Evolutionary conservation across 2,888 invertebrate genomes (phyloP).

Genomic region (Geotrupes spiniger): DNA sequence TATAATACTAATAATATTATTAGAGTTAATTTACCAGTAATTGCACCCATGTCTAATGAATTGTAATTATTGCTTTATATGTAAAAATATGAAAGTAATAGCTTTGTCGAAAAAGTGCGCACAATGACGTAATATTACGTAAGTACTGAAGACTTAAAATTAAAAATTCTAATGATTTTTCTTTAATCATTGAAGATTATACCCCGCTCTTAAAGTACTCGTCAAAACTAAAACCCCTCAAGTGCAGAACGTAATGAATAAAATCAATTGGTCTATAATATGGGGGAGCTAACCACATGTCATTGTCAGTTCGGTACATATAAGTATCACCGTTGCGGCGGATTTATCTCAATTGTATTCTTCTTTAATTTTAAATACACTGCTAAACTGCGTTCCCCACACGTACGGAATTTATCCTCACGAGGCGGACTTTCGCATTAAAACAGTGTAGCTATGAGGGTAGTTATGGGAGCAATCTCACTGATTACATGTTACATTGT

Average conservation of each 20-base stretch:
- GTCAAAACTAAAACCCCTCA: slow-evolving; percentile 23
- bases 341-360: slow-evolving; percentile 36
- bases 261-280: slow-evolving; percentile 33
- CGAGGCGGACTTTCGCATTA: neutral
- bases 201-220: neutral
- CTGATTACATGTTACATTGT: slow-evolving; percentile 49
- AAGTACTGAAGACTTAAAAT: too few species aligned
- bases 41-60: too few species aligned
- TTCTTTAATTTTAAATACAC: slow-evolving; percentile 44
- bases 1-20: too few species aligned
- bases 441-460: slow-evolving; percentile 28
- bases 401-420: neutral
- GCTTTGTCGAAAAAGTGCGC: too few species aligned
- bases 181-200: too few species aligned
- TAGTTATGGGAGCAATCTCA: slow-evolving; percentile 39
- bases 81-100: too few species aligned
- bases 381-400: slow-evolving; percentile 28
- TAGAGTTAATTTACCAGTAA: too few species aligned
- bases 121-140: too few species aligned
- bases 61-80: too few species aligned
- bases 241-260: slow-evolving; percentile 32
- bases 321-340: slow-evolving; percentile 40
- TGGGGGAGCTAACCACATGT: slow-evolving; percentile 39
- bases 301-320: slow-evolving; percentile 43
- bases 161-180: too few species aligned